A percentile compares a stretch with the other conserved stretches of the same genome.
Evolutionary conservation across 37 sponge, comb jelly and placozoan species (phyloP).

Genomic region (Agelas oroides): DNA sequence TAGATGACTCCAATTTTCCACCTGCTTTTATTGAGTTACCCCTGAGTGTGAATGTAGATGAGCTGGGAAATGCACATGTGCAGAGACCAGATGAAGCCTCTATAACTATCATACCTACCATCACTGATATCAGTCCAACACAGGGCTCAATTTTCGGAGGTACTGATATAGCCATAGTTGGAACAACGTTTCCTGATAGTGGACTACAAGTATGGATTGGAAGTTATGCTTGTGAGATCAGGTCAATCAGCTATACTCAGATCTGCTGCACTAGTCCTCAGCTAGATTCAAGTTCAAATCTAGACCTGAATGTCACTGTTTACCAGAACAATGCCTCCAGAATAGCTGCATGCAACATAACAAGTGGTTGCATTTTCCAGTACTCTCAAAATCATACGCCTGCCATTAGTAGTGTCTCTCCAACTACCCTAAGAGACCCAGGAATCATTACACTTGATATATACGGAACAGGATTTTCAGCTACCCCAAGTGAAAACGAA

Average conservation of each 20-base stretch:
- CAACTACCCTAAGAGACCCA: not conserved
- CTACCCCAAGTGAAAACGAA: not conserved
- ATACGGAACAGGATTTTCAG: conserved; percentile 21
- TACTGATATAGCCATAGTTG: conserved; percentile 55
- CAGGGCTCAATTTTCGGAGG: conserved; percentile 70
- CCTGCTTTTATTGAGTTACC: conserved; percentile 29
- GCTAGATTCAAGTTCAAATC: too few species aligned
- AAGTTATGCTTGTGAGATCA: not conserved
- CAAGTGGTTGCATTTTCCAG: conserved; percentile 19
- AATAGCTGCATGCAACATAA: not conserved
- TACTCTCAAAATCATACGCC: conserved; percentile 54
- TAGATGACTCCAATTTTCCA: conserved; percentile 12
- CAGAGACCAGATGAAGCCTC: not conserved
- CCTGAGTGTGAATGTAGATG: conserved; percentile 20
- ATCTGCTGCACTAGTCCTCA: conserved; percentile 22
- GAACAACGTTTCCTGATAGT: conserved; percentile 30
- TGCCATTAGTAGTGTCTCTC: conserved; percentile 3
- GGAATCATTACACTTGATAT: conserved; percentile 11
- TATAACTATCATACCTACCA: conserved; percentile 22
- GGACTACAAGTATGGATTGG: conserved; percentile 24
- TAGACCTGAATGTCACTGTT: not conserved
- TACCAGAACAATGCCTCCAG: not conserved
- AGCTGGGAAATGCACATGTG: conserved; percentile 37
- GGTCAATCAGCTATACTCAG: conserved; percentile 1
- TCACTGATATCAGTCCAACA: conserved; percentile 39